phyloP scores from a whole-genome alignment of 2,888 invertebrate genomes.

The Linnaemya tessellans region DNA sequence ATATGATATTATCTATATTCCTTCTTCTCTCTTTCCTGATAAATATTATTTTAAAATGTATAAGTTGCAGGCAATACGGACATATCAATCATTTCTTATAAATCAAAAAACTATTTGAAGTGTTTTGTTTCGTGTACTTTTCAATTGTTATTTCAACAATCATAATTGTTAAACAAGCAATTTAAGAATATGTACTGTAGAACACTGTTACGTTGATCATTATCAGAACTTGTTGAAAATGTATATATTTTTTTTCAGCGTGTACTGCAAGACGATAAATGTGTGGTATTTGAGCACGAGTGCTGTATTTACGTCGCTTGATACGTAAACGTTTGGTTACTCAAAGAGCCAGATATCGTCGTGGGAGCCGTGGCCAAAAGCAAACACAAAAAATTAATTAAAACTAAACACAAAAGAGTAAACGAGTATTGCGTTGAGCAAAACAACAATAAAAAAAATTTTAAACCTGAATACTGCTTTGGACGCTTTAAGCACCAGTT shows the following conservation, averaged over 20 bases:
- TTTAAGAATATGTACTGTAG: not conserved
- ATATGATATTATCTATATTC: no score
- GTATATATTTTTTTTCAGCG: constrained; percentile 1
- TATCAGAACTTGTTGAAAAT: constrained; percentile 8
- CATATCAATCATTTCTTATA: no score
- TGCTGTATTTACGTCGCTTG: not conserved
- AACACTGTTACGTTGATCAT: not conserved
- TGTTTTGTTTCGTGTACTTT: not conserved
- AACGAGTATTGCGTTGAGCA: constrained; percentile 15
- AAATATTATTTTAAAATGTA: no score
- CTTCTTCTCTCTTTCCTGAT: no score
- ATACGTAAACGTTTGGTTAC: constrained; percentile 10
- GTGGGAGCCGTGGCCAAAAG: constrained; percentile 42
- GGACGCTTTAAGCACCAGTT: not conserved
- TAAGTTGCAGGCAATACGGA: no score
- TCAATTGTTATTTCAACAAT: not conserved
- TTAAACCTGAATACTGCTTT: constrained; percentile 20
- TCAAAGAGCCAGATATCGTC: constrained; percentile 16
- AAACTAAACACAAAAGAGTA: constrained; percentile 22
- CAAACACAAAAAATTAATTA: constrained; percentile 10
- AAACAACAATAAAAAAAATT: constrained; percentile 7
- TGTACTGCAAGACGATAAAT: not conserved
- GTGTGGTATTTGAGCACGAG: not conserved
- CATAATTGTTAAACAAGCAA: not conserved
- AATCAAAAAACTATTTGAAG: not conserved